phyloP scores from a whole-genome alignment of 2,797 vertebrate genomes.

The Neopelma chrysocephalum region DNA sequence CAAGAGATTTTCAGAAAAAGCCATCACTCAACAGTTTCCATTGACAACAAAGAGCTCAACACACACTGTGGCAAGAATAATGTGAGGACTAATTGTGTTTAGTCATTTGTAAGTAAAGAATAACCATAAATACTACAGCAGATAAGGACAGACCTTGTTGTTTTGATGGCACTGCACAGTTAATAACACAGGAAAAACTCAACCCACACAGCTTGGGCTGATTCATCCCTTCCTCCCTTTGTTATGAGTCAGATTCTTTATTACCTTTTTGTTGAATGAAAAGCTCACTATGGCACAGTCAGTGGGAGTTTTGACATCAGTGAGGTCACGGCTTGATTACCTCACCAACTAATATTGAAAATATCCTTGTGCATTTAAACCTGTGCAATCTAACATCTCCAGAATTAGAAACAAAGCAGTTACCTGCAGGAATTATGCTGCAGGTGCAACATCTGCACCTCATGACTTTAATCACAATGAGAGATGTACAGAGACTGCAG shows the following conservation, averaged over 20 bases:
- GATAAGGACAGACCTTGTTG: background rate
- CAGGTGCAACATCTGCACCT: background rate
- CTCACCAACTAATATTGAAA: background rate
- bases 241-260: slow-evolving; percentile 10
- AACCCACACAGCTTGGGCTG: background rate
- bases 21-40: background rate
- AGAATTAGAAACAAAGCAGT: background rate
- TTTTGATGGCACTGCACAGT: background rate
- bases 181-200: background rate
- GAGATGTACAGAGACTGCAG: background rate
- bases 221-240: slow-evolving; percentile 33
- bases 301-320: background rate
- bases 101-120: background rate
- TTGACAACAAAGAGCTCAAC: background rate
- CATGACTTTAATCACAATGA: background rate
- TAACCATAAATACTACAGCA: background rate
- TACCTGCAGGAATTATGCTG: background rate
- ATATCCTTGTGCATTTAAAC: background rate
- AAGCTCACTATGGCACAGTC: background rate
- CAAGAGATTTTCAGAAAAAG: background rate
- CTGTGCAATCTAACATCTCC: background rate
- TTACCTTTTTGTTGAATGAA: slow-evolving; percentile 41
- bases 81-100: background rate
- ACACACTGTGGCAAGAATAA: background rate
- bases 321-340: background rate